Evolutionary conservation across 2,113 vertebrate genomes (phyloP).

Genomic region (Lethenteron camtschaticum): DNA sequence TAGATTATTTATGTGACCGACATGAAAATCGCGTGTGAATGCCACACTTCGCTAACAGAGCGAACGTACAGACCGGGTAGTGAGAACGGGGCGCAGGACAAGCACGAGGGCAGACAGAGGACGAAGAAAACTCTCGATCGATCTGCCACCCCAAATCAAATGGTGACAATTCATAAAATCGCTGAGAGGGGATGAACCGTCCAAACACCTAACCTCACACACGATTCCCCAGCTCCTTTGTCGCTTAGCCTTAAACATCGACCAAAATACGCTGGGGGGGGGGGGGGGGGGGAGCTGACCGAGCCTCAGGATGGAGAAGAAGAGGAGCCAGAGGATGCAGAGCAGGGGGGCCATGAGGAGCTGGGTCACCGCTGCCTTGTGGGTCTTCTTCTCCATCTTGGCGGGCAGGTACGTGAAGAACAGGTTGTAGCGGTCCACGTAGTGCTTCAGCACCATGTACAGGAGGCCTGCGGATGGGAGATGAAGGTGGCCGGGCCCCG

Average conservation of each 20-base stretch:
- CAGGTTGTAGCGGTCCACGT: neutral
- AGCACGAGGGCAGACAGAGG: too few species aligned
- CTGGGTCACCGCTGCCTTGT: neutral
- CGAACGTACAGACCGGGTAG: too few species aligned
- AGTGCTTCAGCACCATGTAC: neutral
- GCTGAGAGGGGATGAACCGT: too few species aligned
- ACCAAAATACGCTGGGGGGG: neutral
- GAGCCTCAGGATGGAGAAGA: neutral
- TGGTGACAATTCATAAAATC: too few species aligned
- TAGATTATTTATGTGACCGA: too few species aligned
- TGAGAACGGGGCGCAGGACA: too few species aligned
- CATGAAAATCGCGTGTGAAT: too few species aligned
- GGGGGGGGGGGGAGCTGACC: neutral
- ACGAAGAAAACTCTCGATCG: too few species aligned
- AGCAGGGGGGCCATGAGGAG: constrained; percentile 2
- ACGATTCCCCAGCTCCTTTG: neutral
- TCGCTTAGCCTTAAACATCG: too few species aligned
- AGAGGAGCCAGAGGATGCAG: neutral
- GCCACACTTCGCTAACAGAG: too few species aligned
- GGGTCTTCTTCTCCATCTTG: neutral
- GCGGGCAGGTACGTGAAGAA: neutral
- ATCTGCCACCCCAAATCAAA: too few species aligned
- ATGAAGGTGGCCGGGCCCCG: too few species aligned
- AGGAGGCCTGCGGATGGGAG: neutral
- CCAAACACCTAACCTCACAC: neutral